A percentile compares a stretch with the other conserved stretches of the same genome.
phyloP scores from a whole-genome alignment of 2,888 invertebrate genomes.

The Lysandra bellargus region DNA sequence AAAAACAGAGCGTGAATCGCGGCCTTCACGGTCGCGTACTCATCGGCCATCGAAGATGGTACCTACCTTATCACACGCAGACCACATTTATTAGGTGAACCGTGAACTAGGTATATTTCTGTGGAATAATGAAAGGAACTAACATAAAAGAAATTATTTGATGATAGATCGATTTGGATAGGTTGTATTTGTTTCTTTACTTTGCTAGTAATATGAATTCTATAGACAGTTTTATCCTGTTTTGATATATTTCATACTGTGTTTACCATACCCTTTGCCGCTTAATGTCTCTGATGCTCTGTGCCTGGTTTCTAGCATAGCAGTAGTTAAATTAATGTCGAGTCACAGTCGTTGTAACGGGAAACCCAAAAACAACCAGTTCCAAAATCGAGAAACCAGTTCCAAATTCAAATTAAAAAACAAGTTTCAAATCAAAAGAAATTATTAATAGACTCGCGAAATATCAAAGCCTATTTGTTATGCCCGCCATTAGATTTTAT shows the following conservation, averaged over 20 bases:
- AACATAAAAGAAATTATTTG: too few relatives aligned
- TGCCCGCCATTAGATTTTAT: conserved; percentile 2
- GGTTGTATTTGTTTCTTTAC: too few relatives aligned
- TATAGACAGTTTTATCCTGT: too few relatives aligned
- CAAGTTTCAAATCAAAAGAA: neutral
- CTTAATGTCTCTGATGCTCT: too few relatives aligned
- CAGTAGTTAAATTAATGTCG: neutral
- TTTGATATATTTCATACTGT: too few relatives aligned
- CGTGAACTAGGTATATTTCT: too few relatives aligned
- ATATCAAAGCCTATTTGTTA: neutral
- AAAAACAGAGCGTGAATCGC: neutral
- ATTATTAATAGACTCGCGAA: neutral
- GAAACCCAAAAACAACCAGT: neutral
- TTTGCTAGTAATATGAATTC: too few relatives aligned
- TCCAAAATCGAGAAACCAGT: neutral
- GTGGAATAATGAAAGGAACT: too few relatives aligned
- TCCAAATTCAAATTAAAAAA: neutral
- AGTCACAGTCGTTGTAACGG: neutral
- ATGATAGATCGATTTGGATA: too few relatives aligned
- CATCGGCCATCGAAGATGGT: neutral
- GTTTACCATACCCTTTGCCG: too few relatives aligned
- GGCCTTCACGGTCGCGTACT: neutral
- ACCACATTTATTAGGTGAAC: too few relatives aligned
- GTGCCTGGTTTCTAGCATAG: too few relatives aligned
- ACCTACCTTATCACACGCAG: neutral